These are phyloP conservation scores for Drosophila atroscutellata DNA, from an alignment of 2,888 invertebrate species.

Conservation along the genomic window DNA sequence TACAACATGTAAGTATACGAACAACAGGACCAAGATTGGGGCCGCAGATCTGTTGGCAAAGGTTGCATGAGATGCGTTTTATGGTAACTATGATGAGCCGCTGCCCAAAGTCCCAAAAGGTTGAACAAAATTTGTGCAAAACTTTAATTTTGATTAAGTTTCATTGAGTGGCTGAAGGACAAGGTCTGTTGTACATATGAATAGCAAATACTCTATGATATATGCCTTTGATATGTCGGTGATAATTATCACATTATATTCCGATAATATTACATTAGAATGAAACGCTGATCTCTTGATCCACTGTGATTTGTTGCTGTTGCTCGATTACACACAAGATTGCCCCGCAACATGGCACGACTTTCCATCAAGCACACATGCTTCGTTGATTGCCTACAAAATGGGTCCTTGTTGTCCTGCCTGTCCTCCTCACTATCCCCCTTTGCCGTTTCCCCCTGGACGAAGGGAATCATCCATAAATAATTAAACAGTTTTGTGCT, in stretches of 20 bases:
- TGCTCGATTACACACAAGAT: conserved; percentile 32
- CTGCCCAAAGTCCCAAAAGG: conserved; percentile 26
- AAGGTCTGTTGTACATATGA: no score
- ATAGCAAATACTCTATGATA: conserved; percentile 2
- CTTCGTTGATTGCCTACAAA: conserved; percentile 52
- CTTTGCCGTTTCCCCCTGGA: not conserved
- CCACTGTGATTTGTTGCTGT: conserved; percentile 34
- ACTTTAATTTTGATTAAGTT: conserved; percentile 34
- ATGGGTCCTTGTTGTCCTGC: conserved; percentile 9
- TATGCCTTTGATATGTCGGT: conserved; percentile 23
- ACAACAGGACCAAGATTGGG: conserved; percentile 23
- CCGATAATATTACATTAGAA: conserved; percentile 2
- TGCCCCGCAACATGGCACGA: conserved; percentile 29
- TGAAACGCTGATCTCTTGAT: conserved; percentile 32
- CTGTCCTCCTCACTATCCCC: not conserved
- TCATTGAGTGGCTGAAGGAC: not conserved
- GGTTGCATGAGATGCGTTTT: conserved; percentile 62
- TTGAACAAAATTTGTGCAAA: not conserved
- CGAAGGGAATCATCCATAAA: conserved; percentile 69
- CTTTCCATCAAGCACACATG: conserved; percentile 36
- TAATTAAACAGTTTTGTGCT: conserved; percentile 83
- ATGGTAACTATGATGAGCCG: conserved; percentile 24
- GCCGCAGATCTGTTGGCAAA: conserved; percentile 32
- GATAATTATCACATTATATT: conserved; percentile 7
- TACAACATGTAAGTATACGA: conserved; percentile 16